Conservation (phyloP, 2,888 invertebrate species). For the Oscheius sp. region DNA sequence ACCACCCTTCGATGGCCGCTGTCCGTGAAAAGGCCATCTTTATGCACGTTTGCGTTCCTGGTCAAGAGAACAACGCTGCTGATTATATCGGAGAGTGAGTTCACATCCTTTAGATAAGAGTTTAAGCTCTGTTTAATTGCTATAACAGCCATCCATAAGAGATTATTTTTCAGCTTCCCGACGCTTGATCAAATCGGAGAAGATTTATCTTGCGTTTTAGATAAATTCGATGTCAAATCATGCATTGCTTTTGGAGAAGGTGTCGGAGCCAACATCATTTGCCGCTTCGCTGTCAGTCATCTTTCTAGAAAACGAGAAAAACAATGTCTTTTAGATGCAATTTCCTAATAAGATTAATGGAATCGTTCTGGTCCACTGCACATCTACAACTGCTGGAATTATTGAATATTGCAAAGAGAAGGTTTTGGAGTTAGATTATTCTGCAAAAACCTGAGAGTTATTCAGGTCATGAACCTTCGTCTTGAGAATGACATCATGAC, state of each 20-base stretch:
- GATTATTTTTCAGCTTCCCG: conserved; percentile 77
- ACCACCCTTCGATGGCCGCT: conserved; percentile 83
- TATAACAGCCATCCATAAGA: neutral
- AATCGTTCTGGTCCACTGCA: conserved; percentile 85
- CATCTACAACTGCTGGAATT: conserved; percentile 85
- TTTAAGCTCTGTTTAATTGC: neutral
- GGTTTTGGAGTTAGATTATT: conserved; percentile 71
- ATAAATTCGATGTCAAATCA: conserved; percentile 81
- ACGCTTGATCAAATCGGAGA: conserved; percentile 84
- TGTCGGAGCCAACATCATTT: conserved; percentile 85
- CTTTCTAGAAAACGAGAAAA: neutral
- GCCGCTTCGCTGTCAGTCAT: conserved; percentile 81
- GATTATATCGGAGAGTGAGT: conserved; percentile 64
- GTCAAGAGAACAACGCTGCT: conserved; percentile 83
- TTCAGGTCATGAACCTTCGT: conserved; percentile 83
- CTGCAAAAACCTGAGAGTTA: neutral
- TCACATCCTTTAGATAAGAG: neutral
- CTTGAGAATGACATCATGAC: conserved; percentile 81
- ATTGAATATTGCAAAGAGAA: conserved; percentile 85
- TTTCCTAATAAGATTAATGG: conserved; percentile 83
- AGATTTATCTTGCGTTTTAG: conserved; percentile 82
- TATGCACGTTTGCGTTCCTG: conserved; percentile 86
- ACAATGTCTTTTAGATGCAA: conserved; percentile 74
- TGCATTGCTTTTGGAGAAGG: conserved; percentile 87
- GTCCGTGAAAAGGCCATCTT: conserved; percentile 82